These are phyloP conservation scores for Deilephila elpenor DNA, from an alignment of 2,888 invertebrate genomes.

Conservation along the genomic window DNA sequence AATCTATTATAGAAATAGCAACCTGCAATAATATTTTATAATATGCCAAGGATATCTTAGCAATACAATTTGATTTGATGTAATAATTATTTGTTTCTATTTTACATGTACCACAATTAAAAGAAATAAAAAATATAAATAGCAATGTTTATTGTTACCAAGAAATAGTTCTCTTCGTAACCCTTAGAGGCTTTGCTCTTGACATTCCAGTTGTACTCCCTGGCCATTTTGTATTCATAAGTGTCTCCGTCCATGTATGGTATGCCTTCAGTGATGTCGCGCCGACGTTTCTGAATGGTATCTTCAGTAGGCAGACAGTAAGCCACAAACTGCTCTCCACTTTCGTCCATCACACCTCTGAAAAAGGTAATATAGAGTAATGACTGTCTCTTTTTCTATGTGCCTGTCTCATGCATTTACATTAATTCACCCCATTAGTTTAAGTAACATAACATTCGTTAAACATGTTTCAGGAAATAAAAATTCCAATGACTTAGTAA, in stretches of 20 bases:
- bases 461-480: too few species aligned
- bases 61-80: too few species aligned
- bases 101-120: too few species aligned
- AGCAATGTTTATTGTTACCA: slow-evolving; percentile 75
- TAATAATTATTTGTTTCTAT: too few species aligned
- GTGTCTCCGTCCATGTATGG: slow-evolving; percentile 95
- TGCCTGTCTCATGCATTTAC: too few species aligned
- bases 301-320: slow-evolving; percentile 98
- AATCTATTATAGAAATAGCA: too few species aligned
- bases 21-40: too few species aligned
- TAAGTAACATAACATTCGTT: too few species aligned
- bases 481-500: too few species aligned
- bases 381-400: too few species aligned
- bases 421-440: too few species aligned
- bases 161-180: slow-evolving; percentile 98
- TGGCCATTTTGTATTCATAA: slow-evolving; percentile 98
- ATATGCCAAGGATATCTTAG: too few species aligned
- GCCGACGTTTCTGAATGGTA: slow-evolving; percentile 94
- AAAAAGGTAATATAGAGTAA: slow-evolving; percentile 34
- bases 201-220: slow-evolving; percentile 99
- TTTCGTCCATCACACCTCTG: slow-evolving; percentile 99
- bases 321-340: slow-evolving; percentile 99
- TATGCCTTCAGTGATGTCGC: slow-evolving; percentile 90
- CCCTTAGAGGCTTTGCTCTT: slow-evolving; percentile 98
- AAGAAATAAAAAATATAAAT: background rate